Evolutionary conservation across 2,797 vertebrate genomes (phyloP).

Genomic region (Coendou prehensilis): DNA sequence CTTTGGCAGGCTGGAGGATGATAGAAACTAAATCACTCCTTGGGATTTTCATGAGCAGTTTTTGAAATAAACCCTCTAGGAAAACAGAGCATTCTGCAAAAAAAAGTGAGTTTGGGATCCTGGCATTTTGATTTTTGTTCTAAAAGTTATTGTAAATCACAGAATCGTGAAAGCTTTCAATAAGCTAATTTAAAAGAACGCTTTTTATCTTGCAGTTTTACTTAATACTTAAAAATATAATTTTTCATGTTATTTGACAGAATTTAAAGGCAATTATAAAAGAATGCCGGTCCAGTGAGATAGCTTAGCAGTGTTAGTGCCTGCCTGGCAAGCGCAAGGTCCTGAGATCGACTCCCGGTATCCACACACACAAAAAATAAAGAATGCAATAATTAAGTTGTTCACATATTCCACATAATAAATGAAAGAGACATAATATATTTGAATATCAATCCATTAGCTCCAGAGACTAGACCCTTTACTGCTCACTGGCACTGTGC

Average conservation of each 20-base stretch:
- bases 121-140: constrained; percentile 21
- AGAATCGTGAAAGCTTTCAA: neutral
- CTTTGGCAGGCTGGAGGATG: neutral
- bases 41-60: neutral
- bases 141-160: neutral
- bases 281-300: neutral
- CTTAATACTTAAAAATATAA: neutral
- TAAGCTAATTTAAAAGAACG: neutral
- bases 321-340: too few relatives aligned
- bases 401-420: neutral
- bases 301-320: too few relatives aligned
- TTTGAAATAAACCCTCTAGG: neutral
- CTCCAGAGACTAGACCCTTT: neutral
- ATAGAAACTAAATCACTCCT: neutral
- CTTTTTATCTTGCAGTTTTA: neutral
- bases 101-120: neutral
- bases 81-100: neutral
- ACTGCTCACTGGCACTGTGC: neutral
- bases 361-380: neutral
- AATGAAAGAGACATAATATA: neutral
- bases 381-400: neutral
- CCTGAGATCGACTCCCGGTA: too few relatives aligned
- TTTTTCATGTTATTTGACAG: neutral
- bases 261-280: neutral
- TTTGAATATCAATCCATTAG: neutral